Base-by-base conservation (phyloP, 30 jellyfish, hydroid and myxozoan species). In the Chrysaora quinquecirrha region DNA sequence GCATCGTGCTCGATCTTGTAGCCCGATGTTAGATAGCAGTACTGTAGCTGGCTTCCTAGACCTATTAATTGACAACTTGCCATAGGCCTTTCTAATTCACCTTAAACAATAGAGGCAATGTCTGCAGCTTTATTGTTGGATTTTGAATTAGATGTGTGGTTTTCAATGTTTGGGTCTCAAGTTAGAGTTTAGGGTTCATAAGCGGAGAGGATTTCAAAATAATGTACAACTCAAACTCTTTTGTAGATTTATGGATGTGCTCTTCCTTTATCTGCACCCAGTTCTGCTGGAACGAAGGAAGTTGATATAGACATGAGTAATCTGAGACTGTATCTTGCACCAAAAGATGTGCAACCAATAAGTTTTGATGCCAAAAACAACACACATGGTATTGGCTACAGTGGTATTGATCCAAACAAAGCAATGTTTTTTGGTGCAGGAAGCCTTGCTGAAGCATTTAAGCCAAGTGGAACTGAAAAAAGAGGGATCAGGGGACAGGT, bases 401-500 rank as follows among this genome's bases (percentile, higher is more conserved):
- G 88, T 28, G 98, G 98, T n/a, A 46, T 95, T 70, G 87, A 78
- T 75, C 96, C 97, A 23, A 23, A 62, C 18, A 63, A 72, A 1
- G 97, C 93, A 6, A 48, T 94, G 87, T 87, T 79, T 77, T 87
- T 91, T 75, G 88, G 94, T 10, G 84, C 95, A 6, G 78, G 69
- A 16, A n/a, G 70, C 34, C 49, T 62, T 1, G 60, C 90, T 12
- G 82, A 48, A 56, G n/a, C 93, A 14, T 95, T 95, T 84, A 80
- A 78, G 84, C 99, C 99, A 33, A 87, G 96, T 71, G 98, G 97
- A 10, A 48, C 48, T 28, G 98, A 90, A 76, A 86, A 86, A 46
- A 84, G 92, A 67, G 99, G 99, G 23, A 95, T 95, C 58, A 86
- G 85, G 56, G 99, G 98, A 24, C 96, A 85, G 90, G 99, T 95